Base-by-base conservation (phyloP, 2,888 invertebrate genomes). In the Scelioninae gen. 1 region DNA sequence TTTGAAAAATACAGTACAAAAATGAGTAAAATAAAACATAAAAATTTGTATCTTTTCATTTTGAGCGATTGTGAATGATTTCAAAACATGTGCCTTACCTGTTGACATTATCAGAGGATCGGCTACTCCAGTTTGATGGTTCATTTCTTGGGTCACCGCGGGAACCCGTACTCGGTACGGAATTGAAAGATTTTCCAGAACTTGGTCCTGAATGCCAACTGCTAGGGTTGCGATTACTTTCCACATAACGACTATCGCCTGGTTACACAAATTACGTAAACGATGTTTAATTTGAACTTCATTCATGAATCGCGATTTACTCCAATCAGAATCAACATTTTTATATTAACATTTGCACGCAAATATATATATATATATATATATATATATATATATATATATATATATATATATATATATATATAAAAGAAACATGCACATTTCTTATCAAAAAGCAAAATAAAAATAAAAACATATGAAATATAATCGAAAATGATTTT, bases 241-340 rank as follows among this genome's bases (percentile, higher is more conserved):
- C 92, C 55, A 90, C 89, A 75, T 92, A 92, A 77, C 92, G 92
- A 84, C 89, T 89, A 69, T 92, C 91, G 81, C 92, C 92, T 92
- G 60, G 58, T 82, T 75, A 83, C 49, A 85, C 58, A 78, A 81
- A 86, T 74, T 55, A 62, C 15, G 40, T 72, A 53, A 77, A 77
- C 60, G 66, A 72, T 80, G 10, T 38, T 75, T 75, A 72, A 51
- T 72, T 63, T 40, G 16, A 15, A 1, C 34, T 15, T 23, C 13
- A 8, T 31, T 15, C 6, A 34, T 16, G 8, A 29, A 60, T 15
- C 7, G 15, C 47, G 9, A 56, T 65, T 34, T 45, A 63, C 62
- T 65, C 55, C 60, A 60, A 58, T 58, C 63, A 53, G 72, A 83
- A 62, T 15, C 23, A 47, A 47, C 13, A n/a, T n/a, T n/a, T 38